phyloP scores from a whole-genome alignment of 2,113 vertebrate species.

The Notothenia rossii region DNA sequence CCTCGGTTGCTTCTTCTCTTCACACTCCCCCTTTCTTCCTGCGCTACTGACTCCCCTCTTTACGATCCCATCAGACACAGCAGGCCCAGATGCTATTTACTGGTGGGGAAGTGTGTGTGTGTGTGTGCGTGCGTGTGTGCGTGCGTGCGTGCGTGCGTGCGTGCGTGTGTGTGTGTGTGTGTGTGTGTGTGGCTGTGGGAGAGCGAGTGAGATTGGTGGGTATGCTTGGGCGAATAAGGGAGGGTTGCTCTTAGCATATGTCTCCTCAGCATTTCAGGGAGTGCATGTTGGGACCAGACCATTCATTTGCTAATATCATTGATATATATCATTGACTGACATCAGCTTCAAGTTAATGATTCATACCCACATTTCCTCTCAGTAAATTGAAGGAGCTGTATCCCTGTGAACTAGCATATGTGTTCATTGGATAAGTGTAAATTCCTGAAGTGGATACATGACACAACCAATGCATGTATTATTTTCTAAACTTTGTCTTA shows the following conservation, averaged over 20 bases:
- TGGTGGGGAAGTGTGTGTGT: conserved; percentile 49
- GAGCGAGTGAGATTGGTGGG: conserved; percentile 6
- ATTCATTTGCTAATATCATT: neutral
- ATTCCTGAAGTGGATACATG: too few species aligned
- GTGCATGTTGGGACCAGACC: neutral
- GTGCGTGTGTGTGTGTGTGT: neutral
- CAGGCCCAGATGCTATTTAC: conserved; percentile 76
- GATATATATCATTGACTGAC: neutral
- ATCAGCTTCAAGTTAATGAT: neutral
- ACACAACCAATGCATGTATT: too few species aligned
- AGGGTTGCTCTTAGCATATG: neutral
- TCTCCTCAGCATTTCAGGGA: neutral
- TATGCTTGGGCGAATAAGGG: conserved; percentile 23
- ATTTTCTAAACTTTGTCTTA: neutral
- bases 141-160: neutral
- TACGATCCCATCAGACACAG: conserved; percentile 77
- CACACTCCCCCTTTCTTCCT: conserved; percentile 54
- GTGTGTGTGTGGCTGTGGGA: conserved; percentile 1
- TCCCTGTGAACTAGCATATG: too few species aligned
- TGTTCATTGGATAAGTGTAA: too few species aligned
- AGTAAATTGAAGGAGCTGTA: neutral
- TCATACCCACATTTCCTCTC: neutral
- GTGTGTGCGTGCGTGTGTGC: conserved; percentile 28
- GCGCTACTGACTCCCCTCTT: conserved; percentile 72
- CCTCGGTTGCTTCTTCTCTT: conserved; percentile 75